A percentile compares a stretch with the other conserved stretches of the same genome.
These are phyloP conservation scores for Quadriops clusia DNA, from an alignment of 2,888 invertebrate genomes.

Conservation along the genomic window DNA sequence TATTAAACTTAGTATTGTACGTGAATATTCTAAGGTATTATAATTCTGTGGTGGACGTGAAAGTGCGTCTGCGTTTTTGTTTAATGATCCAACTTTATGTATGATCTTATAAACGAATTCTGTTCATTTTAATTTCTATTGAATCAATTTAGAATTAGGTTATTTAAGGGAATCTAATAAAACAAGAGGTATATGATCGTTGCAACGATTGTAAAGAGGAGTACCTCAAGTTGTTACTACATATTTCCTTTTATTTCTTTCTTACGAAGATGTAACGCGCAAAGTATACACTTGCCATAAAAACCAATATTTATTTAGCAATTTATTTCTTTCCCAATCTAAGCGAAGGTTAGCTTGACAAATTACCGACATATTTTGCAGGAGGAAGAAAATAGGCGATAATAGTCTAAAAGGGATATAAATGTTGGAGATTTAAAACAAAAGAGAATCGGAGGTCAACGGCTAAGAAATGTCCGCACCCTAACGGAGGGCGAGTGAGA, in stretches of 20 bases:
- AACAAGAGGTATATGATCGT: slow-evolving; percentile 10
- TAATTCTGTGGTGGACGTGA: too few species aligned
- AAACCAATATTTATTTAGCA: slow-evolving; percentile 3
- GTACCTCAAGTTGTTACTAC: too few species aligned
- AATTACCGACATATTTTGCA: slow-evolving; percentile 25
- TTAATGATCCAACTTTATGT: slow-evolving; percentile 9
- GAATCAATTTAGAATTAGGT: slow-evolving; percentile 7
- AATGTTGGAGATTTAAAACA: slow-evolving; percentile 30
- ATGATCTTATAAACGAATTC: slow-evolving; percentile 11
- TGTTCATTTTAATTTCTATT: slow-evolving; percentile 9
- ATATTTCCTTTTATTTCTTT: too few species aligned
- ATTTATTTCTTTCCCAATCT: slow-evolving; percentile 6
- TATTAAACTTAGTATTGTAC: too few species aligned
- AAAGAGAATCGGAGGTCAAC: slow-evolving; percentile 27
- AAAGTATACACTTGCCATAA: too few species aligned
- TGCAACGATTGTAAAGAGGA: slow-evolving; percentile 9
- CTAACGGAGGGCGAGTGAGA: slow-evolving; percentile 26
- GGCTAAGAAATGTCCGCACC: slow-evolving; percentile 30
- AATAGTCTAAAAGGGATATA: slow-evolving; percentile 31
- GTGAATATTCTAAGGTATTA: too few species aligned
- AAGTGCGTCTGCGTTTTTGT: slow-evolving; percentile 10
- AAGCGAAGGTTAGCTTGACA: slow-evolving; percentile 19
- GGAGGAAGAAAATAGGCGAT: slow-evolving; percentile 26
- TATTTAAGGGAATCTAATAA: slow-evolving; percentile 10
- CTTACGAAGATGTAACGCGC: too few species aligned